These are phyloP conservation scores for Brachyalestes nurse DNA, from an alignment of 2,797 vertebrate genomes.

Conservation along the genomic window DNA sequence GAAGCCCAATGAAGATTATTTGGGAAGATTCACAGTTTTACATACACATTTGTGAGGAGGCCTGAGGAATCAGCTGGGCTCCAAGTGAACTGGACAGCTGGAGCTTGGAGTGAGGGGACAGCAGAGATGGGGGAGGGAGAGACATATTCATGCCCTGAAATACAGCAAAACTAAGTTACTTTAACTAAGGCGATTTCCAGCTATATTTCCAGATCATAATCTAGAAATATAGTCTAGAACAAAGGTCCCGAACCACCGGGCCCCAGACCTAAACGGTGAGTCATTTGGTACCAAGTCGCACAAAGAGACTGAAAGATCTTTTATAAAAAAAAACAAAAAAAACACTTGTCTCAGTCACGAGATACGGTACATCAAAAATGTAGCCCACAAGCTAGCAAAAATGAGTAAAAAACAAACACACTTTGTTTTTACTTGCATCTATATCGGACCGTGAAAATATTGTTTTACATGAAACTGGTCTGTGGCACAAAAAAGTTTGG, in stretches of 20 bases:
- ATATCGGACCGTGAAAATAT: too few relatives aligned
- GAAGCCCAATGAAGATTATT: not conserved
- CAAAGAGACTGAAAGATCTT: too few relatives aligned
- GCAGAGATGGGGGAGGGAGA: conserved; percentile 79
- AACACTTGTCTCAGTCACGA: too few relatives aligned
- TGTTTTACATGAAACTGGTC: too few relatives aligned
- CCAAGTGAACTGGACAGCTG: conserved; percentile 73
- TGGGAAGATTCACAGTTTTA: conserved; percentile 2
- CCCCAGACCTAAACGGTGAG: too few relatives aligned
- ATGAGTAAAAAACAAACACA: too few relatives aligned
- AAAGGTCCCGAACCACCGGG: not conserved
- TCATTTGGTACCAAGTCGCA: too few relatives aligned
- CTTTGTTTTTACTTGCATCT: too few relatives aligned
- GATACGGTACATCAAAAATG: too few relatives aligned
- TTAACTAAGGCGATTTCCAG: not conserved
- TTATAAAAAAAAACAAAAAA: too few relatives aligned
- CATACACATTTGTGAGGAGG: conserved; percentile 78
- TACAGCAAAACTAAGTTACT: not conserved
- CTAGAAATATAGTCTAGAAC: not conserved
- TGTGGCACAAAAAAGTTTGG: too few relatives aligned
- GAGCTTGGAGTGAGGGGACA: conserved; percentile 83
- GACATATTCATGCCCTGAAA: conserved; percentile 79
- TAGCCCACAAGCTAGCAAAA: too few relatives aligned
- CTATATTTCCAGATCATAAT: not conserved
- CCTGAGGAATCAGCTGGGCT: conserved; percentile 75